A percentile compares a stretch with the other conserved stretches of the same genome.
Evolutionary conservation across 2,888 invertebrate species (phyloP).

Genomic region (Cantharis lateralis): DNA sequence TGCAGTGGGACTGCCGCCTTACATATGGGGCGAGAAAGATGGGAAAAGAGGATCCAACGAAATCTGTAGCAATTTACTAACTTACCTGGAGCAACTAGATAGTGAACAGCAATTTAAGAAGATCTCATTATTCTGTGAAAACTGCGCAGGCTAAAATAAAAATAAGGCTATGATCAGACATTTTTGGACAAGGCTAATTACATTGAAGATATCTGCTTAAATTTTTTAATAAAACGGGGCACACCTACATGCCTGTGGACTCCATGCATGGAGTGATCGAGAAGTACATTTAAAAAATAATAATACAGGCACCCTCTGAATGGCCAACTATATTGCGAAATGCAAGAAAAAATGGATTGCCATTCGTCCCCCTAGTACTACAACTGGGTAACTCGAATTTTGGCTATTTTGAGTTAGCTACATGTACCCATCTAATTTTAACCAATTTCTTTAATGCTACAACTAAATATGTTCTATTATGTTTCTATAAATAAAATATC

Average conservation of each 20-base stretch:
- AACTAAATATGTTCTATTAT: too few relatives aligned
- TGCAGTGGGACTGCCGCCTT: too few relatives aligned
- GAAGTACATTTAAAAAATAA: constrained; percentile 32
- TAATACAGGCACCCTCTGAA: constrained; percentile 39
- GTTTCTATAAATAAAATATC: too few relatives aligned
- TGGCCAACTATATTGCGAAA: constrained; percentile 33
- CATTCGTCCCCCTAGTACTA: too few relatives aligned
- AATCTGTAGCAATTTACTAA: constrained; percentile 18
- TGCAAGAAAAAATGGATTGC: constrained; percentile 33
- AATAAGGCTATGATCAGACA: constrained; percentile 25
- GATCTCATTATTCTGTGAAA: constrained; percentile 31
- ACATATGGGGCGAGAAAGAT: constrained; percentile 31
- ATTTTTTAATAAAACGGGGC: constrained; percentile 43
- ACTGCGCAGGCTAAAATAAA: constrained; percentile 17
- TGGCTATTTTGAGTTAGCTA: too few relatives aligned
- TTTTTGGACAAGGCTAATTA: constrained; percentile 30
- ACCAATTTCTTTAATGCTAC: too few relatives aligned
- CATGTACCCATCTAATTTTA: too few relatives aligned
- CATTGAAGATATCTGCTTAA: constrained; percentile 37
- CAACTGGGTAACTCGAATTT: too few relatives aligned
- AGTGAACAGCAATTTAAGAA: constrained; percentile 2
- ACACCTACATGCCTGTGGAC: constrained; percentile 44
- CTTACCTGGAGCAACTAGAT: constrained; percentile 37
- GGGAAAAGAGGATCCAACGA: constrained; percentile 26
- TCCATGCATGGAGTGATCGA: constrained; percentile 37